Percentiles rank a stretch among this genome's conserved stretches.
Conservation (phyloP, 2,888 invertebrate species). For the Andrena flavipes region DNA sequence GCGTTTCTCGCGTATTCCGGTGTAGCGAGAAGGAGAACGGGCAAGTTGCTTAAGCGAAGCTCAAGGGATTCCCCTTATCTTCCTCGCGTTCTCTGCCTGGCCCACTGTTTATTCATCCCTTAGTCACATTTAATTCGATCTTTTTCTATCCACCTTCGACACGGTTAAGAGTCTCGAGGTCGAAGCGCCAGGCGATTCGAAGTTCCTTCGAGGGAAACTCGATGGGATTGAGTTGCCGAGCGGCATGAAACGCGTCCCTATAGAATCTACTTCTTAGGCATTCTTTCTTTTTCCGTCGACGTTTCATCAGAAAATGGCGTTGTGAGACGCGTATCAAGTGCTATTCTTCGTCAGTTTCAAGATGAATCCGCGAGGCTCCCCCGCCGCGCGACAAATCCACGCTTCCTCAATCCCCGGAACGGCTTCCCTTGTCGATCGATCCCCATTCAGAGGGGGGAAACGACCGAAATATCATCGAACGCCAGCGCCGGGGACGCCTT, state of each 20-base stretch:
- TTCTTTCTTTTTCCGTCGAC: constrained; percentile 14
- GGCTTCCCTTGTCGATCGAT: constrained; percentile 59
- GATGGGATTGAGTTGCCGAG: constrained; percentile 5
- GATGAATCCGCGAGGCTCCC: constrained; percentile 50
- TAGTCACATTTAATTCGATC: too few relatives aligned
- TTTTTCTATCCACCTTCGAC: too few relatives aligned
- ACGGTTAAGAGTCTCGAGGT: too few relatives aligned
- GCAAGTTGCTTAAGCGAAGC: background rate
- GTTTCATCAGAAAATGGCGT: constrained; percentile 63
- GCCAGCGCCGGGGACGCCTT: constrained; percentile 42
- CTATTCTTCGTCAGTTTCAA: constrained; percentile 60
- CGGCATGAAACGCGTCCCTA: background rate
- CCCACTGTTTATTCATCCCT: background rate
- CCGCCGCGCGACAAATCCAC: constrained; percentile 44
- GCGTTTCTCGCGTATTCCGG: background rate
- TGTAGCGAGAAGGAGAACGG: background rate
- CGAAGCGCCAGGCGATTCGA: background rate
- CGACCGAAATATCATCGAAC: constrained; percentile 67
- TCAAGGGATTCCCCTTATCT: background rate
- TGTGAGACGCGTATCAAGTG: constrained; percentile 58
- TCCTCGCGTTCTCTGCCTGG: too few relatives aligned
- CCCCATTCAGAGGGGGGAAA: constrained; percentile 48
- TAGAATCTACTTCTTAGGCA: background rate
- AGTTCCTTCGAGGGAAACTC: background rate
- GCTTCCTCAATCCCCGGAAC: constrained; percentile 52